A percentile compares a stretch with the other conserved stretches of the same genome.
Conservation (phyloP, 2,888 invertebrate genomes). For the Rhingia campestris region DNA sequence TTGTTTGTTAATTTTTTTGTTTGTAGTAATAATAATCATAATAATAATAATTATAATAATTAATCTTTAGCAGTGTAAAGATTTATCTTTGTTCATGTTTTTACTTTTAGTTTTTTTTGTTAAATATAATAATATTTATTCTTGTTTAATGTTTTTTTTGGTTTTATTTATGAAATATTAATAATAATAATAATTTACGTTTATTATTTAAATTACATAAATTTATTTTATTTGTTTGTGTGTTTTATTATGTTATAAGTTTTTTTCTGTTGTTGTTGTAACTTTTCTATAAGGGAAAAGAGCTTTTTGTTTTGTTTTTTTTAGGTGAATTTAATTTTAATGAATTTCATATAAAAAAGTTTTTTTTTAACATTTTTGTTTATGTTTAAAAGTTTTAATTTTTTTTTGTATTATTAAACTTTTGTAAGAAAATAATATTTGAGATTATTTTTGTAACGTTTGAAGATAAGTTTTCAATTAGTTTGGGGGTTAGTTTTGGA, state of each 20-base stretch:
- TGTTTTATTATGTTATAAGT: constrained; percentile 19
- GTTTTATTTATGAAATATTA: constrained; percentile 56
- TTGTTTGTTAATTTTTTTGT: constrained; percentile 34
- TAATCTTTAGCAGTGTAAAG: constrained; percentile 68
- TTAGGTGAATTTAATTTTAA: constrained; percentile 41
- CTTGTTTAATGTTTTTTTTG: constrained; percentile 41
- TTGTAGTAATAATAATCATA: constrained; percentile 72
- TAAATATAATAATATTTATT: constrained; percentile 63
- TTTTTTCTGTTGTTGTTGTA: constrained; percentile 40
- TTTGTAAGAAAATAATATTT: constrained; percentile 5
- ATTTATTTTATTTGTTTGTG: constrained; percentile 33
- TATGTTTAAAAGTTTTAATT: neutral
- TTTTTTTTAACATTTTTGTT: constrained; percentile 14
- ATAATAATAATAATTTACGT: constrained; percentile 67
- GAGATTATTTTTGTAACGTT: neutral
- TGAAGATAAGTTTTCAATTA: no score
- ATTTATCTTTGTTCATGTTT: constrained; percentile 74
- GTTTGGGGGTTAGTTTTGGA: no score
- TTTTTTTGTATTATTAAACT: neutral
- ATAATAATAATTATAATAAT: constrained; percentile 54
- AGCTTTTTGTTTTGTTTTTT: constrained; percentile 32
- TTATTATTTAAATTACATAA: constrained; percentile 44
- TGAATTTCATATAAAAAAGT: constrained; percentile 53
- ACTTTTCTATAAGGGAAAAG: constrained; percentile 55
- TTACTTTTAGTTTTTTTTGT: constrained; percentile 76